Evolutionary conservation across 2,797 vertebrate genomes (phyloP), one percentile per base, ranked within the genome.

Genomic region (Lagodon rhomboides): DNA sequence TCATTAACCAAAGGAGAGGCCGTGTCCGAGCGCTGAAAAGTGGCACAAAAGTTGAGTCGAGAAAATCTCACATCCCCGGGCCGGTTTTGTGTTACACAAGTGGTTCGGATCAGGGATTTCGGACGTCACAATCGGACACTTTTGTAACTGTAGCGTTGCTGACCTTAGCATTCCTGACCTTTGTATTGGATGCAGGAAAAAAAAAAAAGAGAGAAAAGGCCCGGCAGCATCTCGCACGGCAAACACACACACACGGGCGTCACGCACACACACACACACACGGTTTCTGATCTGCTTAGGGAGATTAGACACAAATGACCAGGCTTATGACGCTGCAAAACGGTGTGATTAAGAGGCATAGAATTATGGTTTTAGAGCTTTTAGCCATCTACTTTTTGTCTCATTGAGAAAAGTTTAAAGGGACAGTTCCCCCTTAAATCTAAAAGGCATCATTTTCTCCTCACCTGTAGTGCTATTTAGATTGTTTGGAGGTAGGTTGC

Each of bases 251-350:
- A 44, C 8, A 41, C 41, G 12, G 30, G 30, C 30, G 30, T 30
- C 41, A 41, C 8, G 12, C 41, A 43, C 69, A 71, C 49, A 43
- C 75, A 59, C 43, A 69, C 69, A 83, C 15, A 8, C 59, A 65
- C 23, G 9, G 49, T 77, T 86, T 84, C 71, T 85, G 84, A 92
- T 87, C 90, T 86, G 77, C 89, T 93, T 93, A 90, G 66, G 22
- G 78, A 81, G 88, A 89, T 91, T 91, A 90, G 43, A 68, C 85
- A 80, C 62, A 86, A 91, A 89, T 87, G 73, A 89, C 77, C 69
- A 12, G 70, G 86, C 65, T 89, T 91, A 86, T 86, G 85, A 87
- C 60, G 86, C 30, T 64, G 82, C 59, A 80, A 82, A 85, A 82
- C 60, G 25, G 41, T 73, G 66, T 22, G 74, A 73, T 87, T 83